Evolutionary conservation across 35 echinoderm and acorn worm genomes (phyloP), one percentile per base, ranked within the genome.

Genomic region (Eucidaris tribuloides): DNA sequence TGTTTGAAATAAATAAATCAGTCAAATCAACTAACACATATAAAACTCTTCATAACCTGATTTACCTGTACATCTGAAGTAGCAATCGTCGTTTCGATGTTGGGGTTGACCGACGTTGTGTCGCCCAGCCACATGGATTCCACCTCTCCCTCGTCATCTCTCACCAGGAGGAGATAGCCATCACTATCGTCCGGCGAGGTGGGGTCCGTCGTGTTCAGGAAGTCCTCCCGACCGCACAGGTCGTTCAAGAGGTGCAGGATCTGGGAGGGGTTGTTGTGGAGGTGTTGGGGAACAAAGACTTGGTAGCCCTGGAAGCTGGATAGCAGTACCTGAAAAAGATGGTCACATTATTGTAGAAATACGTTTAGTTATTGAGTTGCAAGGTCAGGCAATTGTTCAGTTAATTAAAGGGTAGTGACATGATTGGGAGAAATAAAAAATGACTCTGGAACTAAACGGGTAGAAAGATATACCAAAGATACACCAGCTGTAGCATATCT

Each of bases 11-110:
- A n/a, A n/a, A n/a, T n/a, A n/a, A n/a, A n/a, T n/a, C n/a, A n/a
- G n/a, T n/a, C n/a, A n/a, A n/a, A n/a, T n/a, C n/a, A n/a, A n/a
- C n/a, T n/a, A n/a, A n/a, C n/a, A n/a, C n/a, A n/a, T n/a, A n/a
- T n/a, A n/a, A n/a, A n/a, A n/a, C n/a, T n/a, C n/a, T n/a, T n/a
- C n/a, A n/a, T n/a, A n/a, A n/a, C n/a, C n/a, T n/a, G n/a, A n/a
- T n/a, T n/a, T n/a, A 97, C 94, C 94, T 97, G 89, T 39, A 97
- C 89, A 55, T 97, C 94, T 23, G 86, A 88, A 15, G 92, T 65
- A 5, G 91, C 90, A 49, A 97, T 97, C 29, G 94, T 97, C 25
- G 81, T 91, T 42, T 97, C 94, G 3, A 92, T 91, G 28, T 88
- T 89, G 3, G 87, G 89, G 9, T 42, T 76, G 23, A 92, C 94